Conservation (phyloP, 30 jellyfish, hydroid and myxozoan species). For the Catostylus mosaicus region DNA sequence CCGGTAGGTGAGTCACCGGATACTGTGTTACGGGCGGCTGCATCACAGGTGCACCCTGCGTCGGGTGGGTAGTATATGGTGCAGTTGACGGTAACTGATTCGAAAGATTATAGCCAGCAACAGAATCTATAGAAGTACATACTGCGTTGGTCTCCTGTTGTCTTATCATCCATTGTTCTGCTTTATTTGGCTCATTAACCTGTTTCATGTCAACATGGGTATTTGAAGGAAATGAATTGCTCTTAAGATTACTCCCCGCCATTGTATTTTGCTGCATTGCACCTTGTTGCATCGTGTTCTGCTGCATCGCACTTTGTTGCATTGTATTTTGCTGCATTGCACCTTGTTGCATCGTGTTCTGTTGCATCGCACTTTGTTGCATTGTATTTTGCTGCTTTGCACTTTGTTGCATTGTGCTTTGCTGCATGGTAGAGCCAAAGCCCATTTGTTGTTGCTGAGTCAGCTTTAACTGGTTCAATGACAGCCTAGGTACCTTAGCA, state of each 20-base stretch:
- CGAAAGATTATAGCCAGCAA: slow-evolving; percentile 14
- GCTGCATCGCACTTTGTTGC: not conserved
- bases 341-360: not conserved
- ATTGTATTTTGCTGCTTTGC: not conserved
- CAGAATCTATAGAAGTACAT: slow-evolving; percentile 19
- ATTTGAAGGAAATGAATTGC: not conserved
- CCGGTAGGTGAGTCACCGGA: slow-evolving; percentile 60
- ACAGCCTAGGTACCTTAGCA: slow-evolving; percentile 77
- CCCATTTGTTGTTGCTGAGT: slow-evolving; percentile 92
- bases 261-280: slow-evolving; percentile 11
- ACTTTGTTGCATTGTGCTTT: not conserved
- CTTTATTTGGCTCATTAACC: slow-evolving; percentile 9
- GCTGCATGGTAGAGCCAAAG: slow-evolving; percentile 7
- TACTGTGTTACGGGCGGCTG: slow-evolving; percentile 48
- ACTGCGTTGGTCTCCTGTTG: slow-evolving; percentile 5
- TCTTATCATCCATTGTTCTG: slow-evolving; percentile 10
- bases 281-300: not conserved
- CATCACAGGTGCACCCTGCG: slow-evolving; percentile 31
- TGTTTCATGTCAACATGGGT: not conserved
- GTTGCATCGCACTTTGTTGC: not conserved
- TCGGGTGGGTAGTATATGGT: slow-evolving; percentile 19
- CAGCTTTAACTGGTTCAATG: slow-evolving; percentile 82
- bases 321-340: not conserved
- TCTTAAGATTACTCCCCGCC: slow-evolving; percentile 1
- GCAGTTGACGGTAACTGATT: slow-evolving; percentile 31